Base-by-base conservation (phyloP, 2,113 vertebrate genomes). In the Pollimyrus isidori region DNA sequence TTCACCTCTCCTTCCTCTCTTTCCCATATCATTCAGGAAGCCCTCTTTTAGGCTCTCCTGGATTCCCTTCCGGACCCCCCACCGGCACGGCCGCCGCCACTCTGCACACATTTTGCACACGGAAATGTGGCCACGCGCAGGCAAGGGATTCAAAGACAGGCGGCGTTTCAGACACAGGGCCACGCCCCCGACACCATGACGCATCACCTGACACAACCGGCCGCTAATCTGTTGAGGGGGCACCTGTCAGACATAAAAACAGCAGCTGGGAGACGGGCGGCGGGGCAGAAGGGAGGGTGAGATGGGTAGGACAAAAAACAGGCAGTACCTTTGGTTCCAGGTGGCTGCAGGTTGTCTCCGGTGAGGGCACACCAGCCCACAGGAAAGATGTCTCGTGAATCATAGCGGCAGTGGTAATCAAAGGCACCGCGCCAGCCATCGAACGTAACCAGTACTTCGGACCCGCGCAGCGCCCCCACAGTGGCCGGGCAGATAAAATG, bases 401-500 rank as follows among this genome's bases (percentile, higher is more conserved):
- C 98, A 84, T 99, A 99, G 90, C 98, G 98, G 95, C 98, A 99
- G 97, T 98, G 99, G 96, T 99, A 99, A 95, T 99, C 98, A 93
- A 99, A 99, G 89, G 98, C 98, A 89, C 98, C 98, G 92, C 98
- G 96, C 98, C 98, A 99, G 92, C 98, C 98, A 91, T 99, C 98
- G 90, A 99, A 99, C 94, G 98, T 99, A 96, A 99, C 97, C 91
- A 98, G 97, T 95, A 99, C 97, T 95, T 99, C 98, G 52, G 97
- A 97, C 48, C 98, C 98, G n/a, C 98, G 96, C 94, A 99, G 96
- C 39, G 99, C 98, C 89, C 98, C 98, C 92, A 99, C 98, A 88
- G 98, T 99, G 88, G 98, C 98, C 48, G 98, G 98, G 94, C 98
- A 99, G 95, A 99, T 99, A 93, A 99, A 99, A 95, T 99, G 98